phyloP scores from a whole-genome alignment of 2,888 invertebrate genomes.

The Axea sp. region DNA sequence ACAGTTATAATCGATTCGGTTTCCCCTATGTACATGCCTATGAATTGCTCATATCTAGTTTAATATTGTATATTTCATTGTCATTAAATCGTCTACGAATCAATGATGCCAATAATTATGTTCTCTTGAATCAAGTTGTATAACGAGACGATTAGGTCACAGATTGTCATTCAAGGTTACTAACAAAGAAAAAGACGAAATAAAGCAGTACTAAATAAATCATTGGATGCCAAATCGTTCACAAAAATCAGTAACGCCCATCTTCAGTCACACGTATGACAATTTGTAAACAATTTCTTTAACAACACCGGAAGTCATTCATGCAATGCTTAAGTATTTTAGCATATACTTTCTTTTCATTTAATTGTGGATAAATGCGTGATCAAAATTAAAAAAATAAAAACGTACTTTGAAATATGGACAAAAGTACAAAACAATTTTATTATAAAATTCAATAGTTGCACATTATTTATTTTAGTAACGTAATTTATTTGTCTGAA shows the following conservation, averaged over 20 bases:
- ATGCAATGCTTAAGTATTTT: slow-evolving; percentile 5
- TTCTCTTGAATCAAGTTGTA: slow-evolving; percentile 57
- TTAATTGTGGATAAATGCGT: too few species aligned
- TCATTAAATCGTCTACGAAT: slow-evolving; percentile 17
- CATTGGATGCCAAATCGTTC: slow-evolving; percentile 19
- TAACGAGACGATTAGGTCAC: slow-evolving; percentile 60
- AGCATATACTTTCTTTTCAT: too few species aligned
- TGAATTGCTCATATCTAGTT: slow-evolving; percentile 30
- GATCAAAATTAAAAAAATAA: too few species aligned
- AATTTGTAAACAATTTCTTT: slow-evolving; percentile 20
- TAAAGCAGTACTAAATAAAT: slow-evolving; percentile 3
- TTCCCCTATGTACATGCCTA: too few species aligned
- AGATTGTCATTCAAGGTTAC: slow-evolving; percentile 56
- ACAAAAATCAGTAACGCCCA: slow-evolving; percentile 9
- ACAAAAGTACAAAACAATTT: too few species aligned
- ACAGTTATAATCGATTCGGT: neutral
- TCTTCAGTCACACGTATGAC: slow-evolving; percentile 11
- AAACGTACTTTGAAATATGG: too few species aligned
- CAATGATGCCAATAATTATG: slow-evolving; percentile 57
- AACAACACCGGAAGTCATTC: slow-evolving; percentile 20
- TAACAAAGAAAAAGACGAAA: slow-evolving; percentile 46
- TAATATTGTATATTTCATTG: slow-evolving; percentile 20
- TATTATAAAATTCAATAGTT: too few species aligned
- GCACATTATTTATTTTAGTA: too few species aligned
- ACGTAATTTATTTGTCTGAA: too few species aligned